These are phyloP conservation scores for Ia io DNA, from an alignment of 2,113 vertebrate species.

Conservation along the genomic window DNA sequence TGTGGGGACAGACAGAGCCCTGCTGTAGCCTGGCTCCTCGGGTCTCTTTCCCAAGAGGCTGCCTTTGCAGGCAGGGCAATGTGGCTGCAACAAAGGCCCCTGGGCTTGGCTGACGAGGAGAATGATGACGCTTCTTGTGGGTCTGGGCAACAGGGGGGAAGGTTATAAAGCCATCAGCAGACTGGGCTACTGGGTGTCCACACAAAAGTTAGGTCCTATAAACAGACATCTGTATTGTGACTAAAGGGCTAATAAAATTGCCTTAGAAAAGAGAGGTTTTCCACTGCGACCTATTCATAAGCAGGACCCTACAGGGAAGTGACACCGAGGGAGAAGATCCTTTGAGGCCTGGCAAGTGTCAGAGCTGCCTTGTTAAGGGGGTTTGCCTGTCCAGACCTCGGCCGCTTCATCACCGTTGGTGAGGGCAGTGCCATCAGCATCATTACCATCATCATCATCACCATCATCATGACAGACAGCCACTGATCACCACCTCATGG, in stretches of 20 bases:
- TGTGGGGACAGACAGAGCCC: slow-evolving; percentile 12
- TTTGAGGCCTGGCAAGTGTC: slow-evolving; percentile 42
- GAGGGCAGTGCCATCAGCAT: not conserved
- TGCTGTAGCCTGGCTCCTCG: slow-evolving; percentile 53
- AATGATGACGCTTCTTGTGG: slow-evolving; percentile 47
- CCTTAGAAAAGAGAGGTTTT: slow-evolving; percentile 74
- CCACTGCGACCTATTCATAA: slow-evolving; percentile 55
- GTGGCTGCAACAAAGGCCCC: slow-evolving; percentile 61
- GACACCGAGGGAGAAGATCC: slow-evolving; percentile 18
- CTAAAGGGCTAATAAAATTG: slow-evolving; percentile 84
- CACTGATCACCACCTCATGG: not conserved
- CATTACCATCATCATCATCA: slow-evolving; percentile 24
- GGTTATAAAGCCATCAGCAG: slow-evolving; percentile 89
- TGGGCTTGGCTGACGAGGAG: not conserved
- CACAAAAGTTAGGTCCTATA: slow-evolving; percentile 87
- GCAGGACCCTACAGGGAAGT: slow-evolving; percentile 28
- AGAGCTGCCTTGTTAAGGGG: not conserved
- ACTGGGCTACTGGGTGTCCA: slow-evolving; percentile 83
- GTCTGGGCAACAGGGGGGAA: slow-evolving; percentile 83
- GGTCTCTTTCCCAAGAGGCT: slow-evolving; percentile 58
- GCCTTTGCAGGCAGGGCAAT: slow-evolving; percentile 48
- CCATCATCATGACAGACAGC: slow-evolving; percentile 3
- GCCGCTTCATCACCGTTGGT: not conserved
- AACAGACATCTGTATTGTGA: slow-evolving; percentile 87
- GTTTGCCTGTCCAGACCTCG: not conserved